Conservation (phyloP, 2,113 vertebrate species). For the Cavia porcellus region DNA sequence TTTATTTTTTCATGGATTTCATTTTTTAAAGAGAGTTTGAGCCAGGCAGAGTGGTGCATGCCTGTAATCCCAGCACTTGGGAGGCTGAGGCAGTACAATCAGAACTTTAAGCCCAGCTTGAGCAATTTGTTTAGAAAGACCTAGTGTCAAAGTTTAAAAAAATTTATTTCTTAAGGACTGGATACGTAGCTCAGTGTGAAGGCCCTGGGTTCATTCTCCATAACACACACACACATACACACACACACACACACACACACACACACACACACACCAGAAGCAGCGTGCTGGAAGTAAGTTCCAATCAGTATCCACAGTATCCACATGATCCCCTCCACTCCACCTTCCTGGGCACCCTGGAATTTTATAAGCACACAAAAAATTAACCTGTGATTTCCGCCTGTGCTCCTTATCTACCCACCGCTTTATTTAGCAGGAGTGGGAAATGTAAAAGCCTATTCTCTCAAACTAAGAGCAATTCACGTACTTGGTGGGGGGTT, state of each 20-base stretch:
- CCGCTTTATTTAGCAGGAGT: neutral
- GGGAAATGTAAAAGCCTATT: neutral
- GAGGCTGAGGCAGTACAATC: neutral
- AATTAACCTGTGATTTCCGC: neutral
- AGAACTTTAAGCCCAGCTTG: neutral
- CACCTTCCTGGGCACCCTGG: neutral
- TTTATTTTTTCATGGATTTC: neutral
- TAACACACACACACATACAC: neutral
- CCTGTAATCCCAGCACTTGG: too few relatives aligned
- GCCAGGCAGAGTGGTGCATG: too few relatives aligned
- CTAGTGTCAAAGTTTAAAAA: neutral
- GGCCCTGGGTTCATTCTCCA: neutral
- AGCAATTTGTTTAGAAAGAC: neutral
- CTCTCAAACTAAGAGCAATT: neutral
- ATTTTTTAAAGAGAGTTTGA: neutral
- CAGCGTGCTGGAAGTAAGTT: accelerated
- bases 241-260: neutral
- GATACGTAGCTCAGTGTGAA: neutral
- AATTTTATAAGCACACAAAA: neutral
- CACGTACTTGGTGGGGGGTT: neutral
- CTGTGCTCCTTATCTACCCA: neutral
- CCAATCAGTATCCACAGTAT: neutral
- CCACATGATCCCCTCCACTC: accelerated
- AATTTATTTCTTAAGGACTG: neutral
- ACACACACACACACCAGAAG: neutral